Base-by-base conservation (phyloP, 2,888 invertebrate genomes). In the Nomada flava region DNA sequence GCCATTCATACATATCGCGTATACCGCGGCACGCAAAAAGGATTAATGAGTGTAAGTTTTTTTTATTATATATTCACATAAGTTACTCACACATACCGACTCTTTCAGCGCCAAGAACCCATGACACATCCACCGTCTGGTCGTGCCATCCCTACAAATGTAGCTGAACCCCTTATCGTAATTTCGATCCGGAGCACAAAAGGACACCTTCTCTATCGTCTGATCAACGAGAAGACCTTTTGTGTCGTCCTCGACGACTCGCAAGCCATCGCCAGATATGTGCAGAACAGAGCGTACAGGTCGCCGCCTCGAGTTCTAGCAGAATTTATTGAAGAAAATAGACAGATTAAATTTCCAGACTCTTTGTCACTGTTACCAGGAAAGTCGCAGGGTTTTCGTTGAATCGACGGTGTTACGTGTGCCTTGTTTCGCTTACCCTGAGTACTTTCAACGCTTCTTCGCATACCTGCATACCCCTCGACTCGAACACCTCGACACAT, bases 151-250 rank as follows among this genome's bases (percentile, higher is more conserved):
- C 79, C 99, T 96, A 93, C 99, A 99, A 87, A 99, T 99, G 95
- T 99, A 99, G 85, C 99, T 99, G 95, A 99, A 99, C 26, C 99
- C 99, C 86, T 98, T 96, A 91, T 99, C 99, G 92, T 99, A 98
- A 94, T 98, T 98, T 82, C 99, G 96, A 94, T 99, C 99, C 1
- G 99, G 99, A 10, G 99, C 99, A 94, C 99, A 99, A 94, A 99
- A 99, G n/a, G 99, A 99, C 4, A 99, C 99, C 94, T 99, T 99
- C 94, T 99, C 99, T 84, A 99, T 99, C 36, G 99, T 99, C 95
- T 99, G 99, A 94, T 99, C 99, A 53, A 99, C 99, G 88, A 99
- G 98, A 85, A 99, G 96, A 50, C 99, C 99, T 95, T 99, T 99
- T 47, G 99, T 99, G 93, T 99, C 99, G 91, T 99, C 99, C 94